Evolutionary conservation across 2,113 vertebrate species (phyloP).

Genomic region (Salvelinus sp.): DNA sequence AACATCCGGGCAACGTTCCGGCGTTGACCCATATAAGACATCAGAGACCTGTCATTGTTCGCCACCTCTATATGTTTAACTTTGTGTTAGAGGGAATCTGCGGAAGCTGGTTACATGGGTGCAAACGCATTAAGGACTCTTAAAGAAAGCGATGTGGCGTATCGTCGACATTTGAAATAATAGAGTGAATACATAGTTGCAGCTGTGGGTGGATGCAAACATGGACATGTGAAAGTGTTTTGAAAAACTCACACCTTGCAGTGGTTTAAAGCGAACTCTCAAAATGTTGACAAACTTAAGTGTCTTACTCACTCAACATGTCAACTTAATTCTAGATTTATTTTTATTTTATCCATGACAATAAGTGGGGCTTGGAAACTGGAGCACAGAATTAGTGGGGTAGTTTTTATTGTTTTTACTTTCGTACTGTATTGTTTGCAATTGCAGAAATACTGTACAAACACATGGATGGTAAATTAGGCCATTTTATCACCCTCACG

Average conservation of each 20-base stretch:
- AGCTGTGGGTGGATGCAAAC: background rate
- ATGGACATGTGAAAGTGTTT: background rate
- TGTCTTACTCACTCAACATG: slow-evolving; percentile 38
- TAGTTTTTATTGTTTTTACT: background rate
- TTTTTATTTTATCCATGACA: background rate
- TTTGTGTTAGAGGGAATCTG: background rate
- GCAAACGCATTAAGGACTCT: background rate
- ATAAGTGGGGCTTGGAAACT: background rate
- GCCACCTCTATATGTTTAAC: background rate
- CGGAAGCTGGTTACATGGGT: background rate
- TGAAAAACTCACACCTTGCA: background rate
- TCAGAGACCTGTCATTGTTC: background rate
- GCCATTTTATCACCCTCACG: background rate
- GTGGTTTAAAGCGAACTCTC: background rate
- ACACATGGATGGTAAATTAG: background rate
- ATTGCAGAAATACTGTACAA: background rate
- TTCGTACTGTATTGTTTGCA: background rate
- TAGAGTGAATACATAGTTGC: background rate
- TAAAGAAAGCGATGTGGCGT: background rate
- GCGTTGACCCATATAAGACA: background rate
- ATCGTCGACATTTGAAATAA: background rate
- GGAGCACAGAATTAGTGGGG: background rate
- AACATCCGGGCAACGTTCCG: background rate
- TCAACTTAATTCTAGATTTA: slow-evolving; percentile 5
- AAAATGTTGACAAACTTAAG: slow-evolving; percentile 29